phyloP scores from a whole-genome alignment of 37 sponge, comb jelly and placozoan genomes.

The Diacarnus erythraeanus region DNA sequence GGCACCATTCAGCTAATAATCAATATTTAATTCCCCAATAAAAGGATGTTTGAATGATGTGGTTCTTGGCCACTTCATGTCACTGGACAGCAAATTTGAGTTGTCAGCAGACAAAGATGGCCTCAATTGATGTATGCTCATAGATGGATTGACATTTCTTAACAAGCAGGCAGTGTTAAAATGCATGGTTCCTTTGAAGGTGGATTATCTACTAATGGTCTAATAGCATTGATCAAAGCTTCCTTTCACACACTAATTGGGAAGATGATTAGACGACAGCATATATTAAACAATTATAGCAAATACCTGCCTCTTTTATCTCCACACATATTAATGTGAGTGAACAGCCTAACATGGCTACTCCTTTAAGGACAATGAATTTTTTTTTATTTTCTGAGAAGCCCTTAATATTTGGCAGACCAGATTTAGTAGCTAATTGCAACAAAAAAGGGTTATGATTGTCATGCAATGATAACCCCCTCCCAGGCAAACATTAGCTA shows the following conservation, averaged over 20 bases:
- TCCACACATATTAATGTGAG: background rate
- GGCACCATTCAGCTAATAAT: background rate
- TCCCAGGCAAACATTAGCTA: background rate
- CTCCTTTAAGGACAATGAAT: background rate
- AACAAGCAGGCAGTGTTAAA: constrained; percentile 14
- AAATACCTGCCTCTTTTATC: background rate
- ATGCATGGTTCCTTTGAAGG: constrained; percentile 9
- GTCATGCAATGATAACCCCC: background rate
- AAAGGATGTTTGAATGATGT: background rate
- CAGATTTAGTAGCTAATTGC: background rate
- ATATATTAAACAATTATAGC: background rate
- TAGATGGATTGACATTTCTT: background rate
- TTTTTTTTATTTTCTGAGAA: no score
- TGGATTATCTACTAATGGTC: background rate
- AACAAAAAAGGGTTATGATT: background rate
- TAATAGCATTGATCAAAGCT: constrained; percentile 22
- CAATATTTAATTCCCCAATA: background rate
- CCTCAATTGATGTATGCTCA: background rate
- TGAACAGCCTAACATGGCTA: background rate
- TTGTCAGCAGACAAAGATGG: background rate
- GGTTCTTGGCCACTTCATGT: background rate
- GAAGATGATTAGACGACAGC: background rate
- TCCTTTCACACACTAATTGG: constrained; percentile 8
- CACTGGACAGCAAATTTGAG: background rate
- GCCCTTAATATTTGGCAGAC: background rate